phyloP scores from a whole-genome alignment of 2,888 invertebrate species.

The Uloborus plumipes region DNA sequence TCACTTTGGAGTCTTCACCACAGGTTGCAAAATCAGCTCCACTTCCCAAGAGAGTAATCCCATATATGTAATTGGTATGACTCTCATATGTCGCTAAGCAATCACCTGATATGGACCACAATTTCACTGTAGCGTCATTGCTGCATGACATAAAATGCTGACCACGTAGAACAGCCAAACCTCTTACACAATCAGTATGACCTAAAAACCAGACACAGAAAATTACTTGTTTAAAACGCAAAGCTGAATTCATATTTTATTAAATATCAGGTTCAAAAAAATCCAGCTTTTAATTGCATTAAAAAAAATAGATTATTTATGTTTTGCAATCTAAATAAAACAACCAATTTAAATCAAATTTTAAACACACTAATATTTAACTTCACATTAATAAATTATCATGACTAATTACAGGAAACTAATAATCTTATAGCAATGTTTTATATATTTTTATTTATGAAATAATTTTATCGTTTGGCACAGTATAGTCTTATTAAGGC shows the following conservation, averaged over 20 bases:
- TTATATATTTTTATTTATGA: no score
- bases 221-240: neutral
- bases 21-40: constrained; percentile 81
- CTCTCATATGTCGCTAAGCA: constrained; percentile 76
- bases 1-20: constrained; percentile 89
- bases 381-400: no score
- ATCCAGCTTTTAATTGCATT: no score
- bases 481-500: no score
- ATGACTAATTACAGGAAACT: no score
- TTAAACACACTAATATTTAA: no score
- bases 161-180: constrained; percentile 79
- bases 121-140: constrained; percentile 89
- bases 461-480: no score
- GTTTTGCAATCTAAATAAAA: no score
- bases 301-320: no score
- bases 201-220: constrained; percentile 74
- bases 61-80: constrained; percentile 72
- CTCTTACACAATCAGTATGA: constrained; percentile 93
- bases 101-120: constrained; percentile 86
- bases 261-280: no score
- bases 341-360: no score
- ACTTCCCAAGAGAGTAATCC: constrained; percentile 71
- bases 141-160: constrained; percentile 88
- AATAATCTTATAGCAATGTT: no score
- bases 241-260: neutral